Percentiles rank a stretch among this genome's conserved stretches.
Conservation (phyloP, 2,888 invertebrate genomes). For the Plagiodera versicolora region DNA sequence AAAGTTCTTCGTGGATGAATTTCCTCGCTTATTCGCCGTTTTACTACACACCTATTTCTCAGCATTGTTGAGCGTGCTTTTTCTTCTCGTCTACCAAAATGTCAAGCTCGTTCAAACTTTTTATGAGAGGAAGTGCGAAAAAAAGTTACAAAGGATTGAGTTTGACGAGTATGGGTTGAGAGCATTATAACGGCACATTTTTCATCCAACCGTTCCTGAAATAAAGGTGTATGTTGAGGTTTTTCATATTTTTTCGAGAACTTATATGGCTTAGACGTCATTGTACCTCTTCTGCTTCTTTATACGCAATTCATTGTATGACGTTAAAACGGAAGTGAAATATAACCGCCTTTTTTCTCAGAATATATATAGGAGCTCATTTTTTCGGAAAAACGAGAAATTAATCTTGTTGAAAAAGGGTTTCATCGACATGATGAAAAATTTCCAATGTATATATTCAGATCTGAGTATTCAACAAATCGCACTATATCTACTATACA, state of each 20-base stretch:
- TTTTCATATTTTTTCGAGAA: not conserved
- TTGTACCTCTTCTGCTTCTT: not conserved
- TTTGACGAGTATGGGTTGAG: slow-evolving; percentile 1
- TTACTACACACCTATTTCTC: slow-evolving; percentile 1
- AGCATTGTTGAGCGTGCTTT: slow-evolving; percentile 7
- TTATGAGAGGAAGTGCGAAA: not conserved
- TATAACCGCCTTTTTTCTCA: no score
- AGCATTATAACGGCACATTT: slow-evolving; percentile 4
- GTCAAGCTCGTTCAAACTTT: slow-evolving; percentile 7
- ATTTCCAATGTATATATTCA: no score
- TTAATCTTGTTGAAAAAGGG: no score
- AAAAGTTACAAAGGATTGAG: slow-evolving; percentile 6
- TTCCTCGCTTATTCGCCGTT: not conserved
- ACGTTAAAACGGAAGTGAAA: no score
- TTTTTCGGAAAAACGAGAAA: no score
- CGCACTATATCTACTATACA: no score
- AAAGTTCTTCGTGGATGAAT: not conserved
- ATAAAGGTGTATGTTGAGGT: not conserved
- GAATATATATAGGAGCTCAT: no score
- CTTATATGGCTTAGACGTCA: not conserved
- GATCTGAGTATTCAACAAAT: no score
- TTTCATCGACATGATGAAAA: no score
- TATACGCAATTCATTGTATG: not conserved
- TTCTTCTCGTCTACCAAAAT: slow-evolving; percentile 3
- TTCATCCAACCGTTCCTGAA: not conserved